Conservation (phyloP, 2,888 invertebrate species). For the Polydrusus pterygomalis region DNA sequence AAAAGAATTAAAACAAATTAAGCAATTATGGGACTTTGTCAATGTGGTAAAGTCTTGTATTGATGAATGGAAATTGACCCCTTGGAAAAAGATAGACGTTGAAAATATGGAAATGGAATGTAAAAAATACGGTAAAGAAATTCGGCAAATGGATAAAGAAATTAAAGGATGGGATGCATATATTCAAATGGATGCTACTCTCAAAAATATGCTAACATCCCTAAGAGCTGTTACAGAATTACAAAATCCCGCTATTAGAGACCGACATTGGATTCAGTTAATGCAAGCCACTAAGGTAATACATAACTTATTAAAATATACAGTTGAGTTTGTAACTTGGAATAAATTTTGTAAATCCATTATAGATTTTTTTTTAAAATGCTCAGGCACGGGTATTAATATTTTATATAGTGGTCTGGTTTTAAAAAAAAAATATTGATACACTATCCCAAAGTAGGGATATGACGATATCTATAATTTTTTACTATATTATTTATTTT, state of each 20-base stretch:
- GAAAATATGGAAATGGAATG: slow-evolving; percentile 95
- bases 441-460: too few relatives aligned
- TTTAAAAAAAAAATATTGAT: too few relatives aligned
- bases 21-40: slow-evolving; percentile 94
- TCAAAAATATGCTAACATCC: slow-evolving; percentile 95
- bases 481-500: too few relatives aligned
- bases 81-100: slow-evolving; percentile 95
- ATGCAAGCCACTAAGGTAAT: slow-evolving; percentile 92
- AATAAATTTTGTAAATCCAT: too few relatives aligned
- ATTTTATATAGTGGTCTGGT: too few relatives aligned
- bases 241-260: slow-evolving; percentile 95
- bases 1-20: slow-evolving; percentile 84
- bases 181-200: slow-evolving; percentile 83
- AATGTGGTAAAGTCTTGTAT: slow-evolving; percentile 87
- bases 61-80: slow-evolving; percentile 94
- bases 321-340: too few relatives aligned
- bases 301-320: too few relatives aligned
- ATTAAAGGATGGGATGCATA: slow-evolving; percentile 88
- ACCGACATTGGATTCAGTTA: slow-evolving; percentile 94
- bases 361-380: too few relatives aligned
- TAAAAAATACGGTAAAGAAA: slow-evolving; percentile 91
- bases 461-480: too few relatives aligned
- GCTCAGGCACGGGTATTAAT: too few relatives aligned
- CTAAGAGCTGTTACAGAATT: slow-evolving; percentile 93
- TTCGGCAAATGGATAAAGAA: slow-evolving; percentile 87